Base-by-base conservation (phyloP, 2,888 invertebrate species). In the Luperina nickerlii region DNA sequence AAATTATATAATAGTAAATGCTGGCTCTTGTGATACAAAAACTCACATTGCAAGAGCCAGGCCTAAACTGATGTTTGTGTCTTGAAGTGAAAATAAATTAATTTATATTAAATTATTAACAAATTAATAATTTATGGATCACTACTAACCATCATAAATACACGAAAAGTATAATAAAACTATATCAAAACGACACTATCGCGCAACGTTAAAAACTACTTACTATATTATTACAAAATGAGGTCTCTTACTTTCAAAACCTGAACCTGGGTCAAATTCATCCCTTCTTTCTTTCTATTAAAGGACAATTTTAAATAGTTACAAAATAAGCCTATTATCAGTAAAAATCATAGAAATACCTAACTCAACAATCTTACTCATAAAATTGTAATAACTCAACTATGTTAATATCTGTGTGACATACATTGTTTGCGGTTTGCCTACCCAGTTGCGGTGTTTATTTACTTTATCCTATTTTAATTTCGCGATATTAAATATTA, bases 391-490 rank as follows among this genome's bases (percentile, higher is more conserved):
- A 79, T n/a, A 65, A 38, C 20, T 13, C 13, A 38, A 57, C 9
- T 9, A 69, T 62, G 27, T 0, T 18, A 8, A 8, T 3, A 51
- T 32, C 0, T 42, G 20, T 42, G 20, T 62, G 20, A 63, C 27
- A 42, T 11, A 78, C 42, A 27, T 54, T 45, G 38, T 38, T 45
- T 62, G 68, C 18, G 68, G 78, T 69, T 63, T 18, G 20, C 13
- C 20, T 20, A 48, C 45, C 27, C 20, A 27, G 18, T 38, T 68
- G 45, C 4, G 32, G 51, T 38, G 38, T 48, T 48, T 3, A 54
- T 57, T 62, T 20, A 63, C 20, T n/a, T 82, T n/a, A 76, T 4
- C 45, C 32, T 18, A 60, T 42, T 70, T 69, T 20, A 63, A 75
- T 24, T 32, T 51, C 18, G 8, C 51, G 18, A 6, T 38, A n/a